Evolutionary conservation across 2,113 vertebrate genomes (phyloP), one percentile per base, ranked within the genome.

Genomic region (Eulemur rufifrons): DNA sequence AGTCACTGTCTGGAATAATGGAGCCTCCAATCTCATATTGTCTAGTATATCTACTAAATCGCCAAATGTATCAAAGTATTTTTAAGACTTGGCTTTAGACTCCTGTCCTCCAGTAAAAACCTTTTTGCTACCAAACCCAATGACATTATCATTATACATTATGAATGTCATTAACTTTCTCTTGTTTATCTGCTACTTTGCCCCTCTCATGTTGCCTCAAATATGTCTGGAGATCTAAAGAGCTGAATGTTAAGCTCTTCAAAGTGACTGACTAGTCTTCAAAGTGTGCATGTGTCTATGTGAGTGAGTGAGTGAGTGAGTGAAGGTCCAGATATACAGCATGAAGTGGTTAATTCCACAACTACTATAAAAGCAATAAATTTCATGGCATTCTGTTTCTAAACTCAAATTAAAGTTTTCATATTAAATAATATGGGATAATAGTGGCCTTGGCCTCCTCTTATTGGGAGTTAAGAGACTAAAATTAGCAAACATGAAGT

Each of bases 81-180:
- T 64, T 88, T 83, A 82, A 88, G 8, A 82, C 13, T 82, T 93
- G 45, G 27, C 32, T 89, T 86, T 91, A 93, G 20, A 93, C 52
- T 96, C 12, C 54, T 78, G 11, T 74, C 21, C 86, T 9, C 8
- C 29, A 89, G 73, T 88, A 29, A 86, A 91, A 93, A 78, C 5
- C 10, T 73, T 85, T 92, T n/a, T 54, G 50, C n/a, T 59, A 66
- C 3, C 10, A 93, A 87, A 5, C 4, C 3, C 59, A 86, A 39
- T 39, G 29, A 0, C 5, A 66, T 81, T 61, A 71, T 61, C 11
- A 85, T 89, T 78, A 69, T 8, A 45, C 13, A 89, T 56, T 59
- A 39, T 59, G 37, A 83, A 83, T 52, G 18, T 39, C 69, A 94
- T 61, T 77, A 80, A 11, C 9, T 95, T 86, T 80, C 21, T 92